Evolutionary conservation across 2,888 invertebrate species (phyloP).

Genomic region (Aphidius colemani): DNA sequence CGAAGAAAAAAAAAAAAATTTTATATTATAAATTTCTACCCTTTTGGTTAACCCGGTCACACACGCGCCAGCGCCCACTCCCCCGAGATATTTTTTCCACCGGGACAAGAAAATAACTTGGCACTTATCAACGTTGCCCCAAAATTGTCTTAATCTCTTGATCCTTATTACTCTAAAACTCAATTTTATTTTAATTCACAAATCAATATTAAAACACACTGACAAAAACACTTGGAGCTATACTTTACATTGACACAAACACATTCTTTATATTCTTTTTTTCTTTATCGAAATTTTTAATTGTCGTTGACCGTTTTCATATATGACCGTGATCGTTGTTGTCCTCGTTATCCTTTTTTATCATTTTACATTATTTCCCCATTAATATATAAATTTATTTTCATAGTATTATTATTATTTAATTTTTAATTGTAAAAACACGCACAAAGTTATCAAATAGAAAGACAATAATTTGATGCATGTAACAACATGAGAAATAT

Average conservation of each 20-base stretch:
- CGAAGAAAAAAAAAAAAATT: neutral
- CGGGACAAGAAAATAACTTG: slow-evolving; percentile 24
- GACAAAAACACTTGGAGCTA: no score
- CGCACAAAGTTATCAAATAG: neutral
- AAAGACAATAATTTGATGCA: slow-evolving; percentile 19
- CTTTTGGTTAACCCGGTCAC: slow-evolving; percentile 27
- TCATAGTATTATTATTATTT: neutral
- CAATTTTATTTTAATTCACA: no score
- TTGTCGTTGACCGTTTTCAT: neutral
- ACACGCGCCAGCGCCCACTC: slow-evolving; percentile 26
- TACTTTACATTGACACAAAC: no score
- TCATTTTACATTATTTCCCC: no score
- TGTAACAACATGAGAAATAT: no score
- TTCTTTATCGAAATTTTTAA: no score
- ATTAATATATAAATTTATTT: neutral
- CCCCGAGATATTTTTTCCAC: slow-evolving; percentile 25
- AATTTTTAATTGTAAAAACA: neutral
- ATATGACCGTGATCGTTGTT: neutral
- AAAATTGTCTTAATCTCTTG: neutral
- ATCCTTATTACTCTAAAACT: no score
- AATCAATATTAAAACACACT: no score
- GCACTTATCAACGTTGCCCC: slow-evolving; percentile 25
- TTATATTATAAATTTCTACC: slow-evolving; percentile 17
- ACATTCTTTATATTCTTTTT: no score
- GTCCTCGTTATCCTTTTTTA: neutral